Conservation (phyloP, 2,888 invertebrate species). For the Napeogenes inachia region DNA sequence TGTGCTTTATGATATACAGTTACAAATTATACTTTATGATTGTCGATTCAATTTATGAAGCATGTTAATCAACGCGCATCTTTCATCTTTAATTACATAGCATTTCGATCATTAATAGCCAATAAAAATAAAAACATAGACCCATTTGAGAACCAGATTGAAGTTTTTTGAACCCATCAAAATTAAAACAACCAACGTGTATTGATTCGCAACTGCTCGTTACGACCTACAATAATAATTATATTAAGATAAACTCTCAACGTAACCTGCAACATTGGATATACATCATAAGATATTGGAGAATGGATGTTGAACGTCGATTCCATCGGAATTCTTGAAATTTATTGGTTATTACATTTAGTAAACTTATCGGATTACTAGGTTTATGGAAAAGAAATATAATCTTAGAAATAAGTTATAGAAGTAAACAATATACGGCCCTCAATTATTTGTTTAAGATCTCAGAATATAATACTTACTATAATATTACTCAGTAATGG, state of each 20-base stretch:
- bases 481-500: too few species aligned
- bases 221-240: conserved; percentile 25
- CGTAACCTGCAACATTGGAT: conserved; percentile 35
- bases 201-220: conserved; percentile 17
- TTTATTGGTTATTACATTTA: conserved; percentile 34
- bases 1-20: conserved; percentile 16
- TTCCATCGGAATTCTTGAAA: conserved; percentile 30
- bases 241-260: conserved; percentile 22
- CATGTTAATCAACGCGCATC: too few species aligned
- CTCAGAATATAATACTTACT: too few species aligned
- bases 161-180: too few species aligned
- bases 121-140: too few species aligned
- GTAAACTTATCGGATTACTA: conserved; percentile 33
- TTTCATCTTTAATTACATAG: too few species aligned
- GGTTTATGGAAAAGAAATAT: conserved; percentile 30
- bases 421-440: background rate
- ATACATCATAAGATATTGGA: conserved; percentile 40
- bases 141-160: too few species aligned
- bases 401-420: conserved; percentile 12
- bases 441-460: too few species aligned
- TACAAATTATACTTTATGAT: conserved; percentile 10
- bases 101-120: too few species aligned
- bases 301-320: conserved; percentile 32
- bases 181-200: too few species aligned
- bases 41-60: too few species aligned